These are phyloP conservation scores for Steatocranus sp. DNA, from an alignment of 2,797 vertebrate species.

Conservation along the genomic window DNA sequence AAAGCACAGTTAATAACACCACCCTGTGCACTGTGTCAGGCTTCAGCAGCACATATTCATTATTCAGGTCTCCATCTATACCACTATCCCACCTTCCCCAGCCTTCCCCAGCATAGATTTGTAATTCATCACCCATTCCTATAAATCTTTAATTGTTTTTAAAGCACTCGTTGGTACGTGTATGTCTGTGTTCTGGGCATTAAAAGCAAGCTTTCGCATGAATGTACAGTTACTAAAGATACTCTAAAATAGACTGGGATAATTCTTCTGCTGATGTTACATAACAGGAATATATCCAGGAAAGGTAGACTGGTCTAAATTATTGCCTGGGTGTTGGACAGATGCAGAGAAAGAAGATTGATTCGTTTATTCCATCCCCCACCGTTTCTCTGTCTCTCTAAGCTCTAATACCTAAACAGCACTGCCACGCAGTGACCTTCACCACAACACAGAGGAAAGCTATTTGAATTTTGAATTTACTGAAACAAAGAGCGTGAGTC, in stretches of 20 bases:
- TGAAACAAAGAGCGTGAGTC: background rate
- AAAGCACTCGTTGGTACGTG: conserved; percentile 38
- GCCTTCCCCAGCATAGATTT: conserved; percentile 57
- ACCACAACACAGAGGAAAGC: background rate
- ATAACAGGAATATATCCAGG: background rate
- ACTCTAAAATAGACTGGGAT: background rate
- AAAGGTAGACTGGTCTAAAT: background rate
- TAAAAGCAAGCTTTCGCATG: conserved; percentile 7
- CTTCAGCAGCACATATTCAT: conserved; percentile 44
- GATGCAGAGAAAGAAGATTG: background rate
- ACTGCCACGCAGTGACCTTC: background rate
- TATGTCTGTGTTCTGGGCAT: conserved; percentile 33
- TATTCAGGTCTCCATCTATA: conserved; percentile 54
- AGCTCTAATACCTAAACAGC: background rate
- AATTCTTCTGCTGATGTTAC: background rate
- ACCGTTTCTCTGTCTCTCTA: background rate
- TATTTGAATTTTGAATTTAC: background rate
- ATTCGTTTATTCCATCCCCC: background rate
- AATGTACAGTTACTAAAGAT: background rate
- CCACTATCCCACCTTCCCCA: conserved; percentile 37
- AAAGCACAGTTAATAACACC: conserved; percentile 14
- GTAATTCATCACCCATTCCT: conserved; percentile 54
- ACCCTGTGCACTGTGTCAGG: conserved; percentile 3
- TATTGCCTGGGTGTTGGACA: background rate
- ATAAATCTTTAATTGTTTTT: conserved; percentile 62